phyloP scores from a whole-genome alignment of 64 coral and sea anemone genomes.

The Dendrophyllia cribrosa region DNA sequence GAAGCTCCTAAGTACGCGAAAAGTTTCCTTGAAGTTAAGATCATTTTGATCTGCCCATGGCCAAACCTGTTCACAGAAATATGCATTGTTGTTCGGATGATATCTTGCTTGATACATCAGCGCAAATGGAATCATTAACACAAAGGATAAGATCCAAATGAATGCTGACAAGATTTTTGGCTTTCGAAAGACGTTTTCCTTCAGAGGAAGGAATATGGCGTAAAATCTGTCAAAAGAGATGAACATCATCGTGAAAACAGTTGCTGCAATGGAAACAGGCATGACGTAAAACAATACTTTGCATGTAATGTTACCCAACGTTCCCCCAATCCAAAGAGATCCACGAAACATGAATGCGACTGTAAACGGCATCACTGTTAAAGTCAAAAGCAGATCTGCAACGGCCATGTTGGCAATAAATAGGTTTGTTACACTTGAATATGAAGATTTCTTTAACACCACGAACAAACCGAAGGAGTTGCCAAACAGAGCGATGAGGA shows the following conservation, averaged over 20 bases:
- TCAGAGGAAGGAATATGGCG: conserved; percentile 56
- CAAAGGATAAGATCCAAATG: conserved; percentile 42
- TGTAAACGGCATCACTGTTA: conserved; percentile 53
- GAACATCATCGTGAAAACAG: conserved; percentile 50
- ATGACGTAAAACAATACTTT: conserved; percentile 38
- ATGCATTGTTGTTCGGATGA: background rate
- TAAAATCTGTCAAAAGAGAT: conserved; percentile 64
- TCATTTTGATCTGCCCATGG: background rate
- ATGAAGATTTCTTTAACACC: conserved; percentile 7
- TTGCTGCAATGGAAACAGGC: conserved; percentile 48
- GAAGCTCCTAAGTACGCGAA: conserved; percentile 9
- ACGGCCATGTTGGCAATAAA: conserved; percentile 42
- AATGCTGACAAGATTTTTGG: conserved; percentile 47
- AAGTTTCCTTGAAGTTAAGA: background rate
- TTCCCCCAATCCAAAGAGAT: conserved; percentile 7
- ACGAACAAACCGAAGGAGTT: conserved; percentile 26
- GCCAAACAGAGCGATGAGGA: conserved; percentile 3
- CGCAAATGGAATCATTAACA: conserved; percentile 35
- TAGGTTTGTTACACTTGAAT: background rate
- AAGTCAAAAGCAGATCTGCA: conserved; percentile 56
- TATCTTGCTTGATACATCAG: background rate
- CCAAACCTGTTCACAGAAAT: conserved; percentile 13
- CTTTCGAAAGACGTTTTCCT: conserved; percentile 17
- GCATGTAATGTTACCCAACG: conserved; percentile 35
- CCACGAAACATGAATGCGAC: conserved; percentile 8